Base-by-base conservation (phyloP, 2,113 vertebrate species). In the Rhabdomys dilectus region DNA sequence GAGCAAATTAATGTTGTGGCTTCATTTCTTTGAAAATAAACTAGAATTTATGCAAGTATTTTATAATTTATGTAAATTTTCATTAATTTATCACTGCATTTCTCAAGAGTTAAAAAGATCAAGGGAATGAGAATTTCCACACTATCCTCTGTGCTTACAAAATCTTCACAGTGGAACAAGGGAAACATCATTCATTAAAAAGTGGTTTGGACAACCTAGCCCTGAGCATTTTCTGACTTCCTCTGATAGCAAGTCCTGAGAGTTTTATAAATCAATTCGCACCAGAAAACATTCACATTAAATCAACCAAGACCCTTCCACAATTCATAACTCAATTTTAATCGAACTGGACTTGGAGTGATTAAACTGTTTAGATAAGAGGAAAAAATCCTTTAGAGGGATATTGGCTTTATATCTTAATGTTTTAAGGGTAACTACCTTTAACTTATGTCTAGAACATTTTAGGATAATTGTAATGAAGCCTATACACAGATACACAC, bases 201-300 rank as follows among this genome's bases (percentile, higher is more conserved):
- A 89, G 39, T 82, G 15, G 64, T 82, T 64, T 36, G 31, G 31
- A 64, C 31, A 87, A 86, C n/a, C 3, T 82, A 87, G 34, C 36
- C 78, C 42, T 93, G 60, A 93, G 68, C 24, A 42, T 91, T 93
- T 64, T 76, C 81, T 89, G 85, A 87, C 58, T 96, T 77, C 22
- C 78, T 92, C 64, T 93, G 60, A 91, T 77, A 64, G 66, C 58
- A 87, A 76, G 75, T 88, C 51, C 31, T 31, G 16, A 31, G 86
- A 90, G 82, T 94, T 93, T 62, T 88, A 92, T 72, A 94, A 94
- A 73, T 93, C 36, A 97, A 36, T 94, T 96, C 68, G 84, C 19
- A 64, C 39, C 31, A 75, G 53, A 92, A 88, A 96, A 31, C 34
- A 92, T 77, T 88, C 75, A 66, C 17, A 89, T 80, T 85, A 81